These are phyloP conservation scores for Phylloscopus trochiloides DNA, from an alignment of 2,113 vertebrate genomes.

Conservation along the genomic window DNA sequence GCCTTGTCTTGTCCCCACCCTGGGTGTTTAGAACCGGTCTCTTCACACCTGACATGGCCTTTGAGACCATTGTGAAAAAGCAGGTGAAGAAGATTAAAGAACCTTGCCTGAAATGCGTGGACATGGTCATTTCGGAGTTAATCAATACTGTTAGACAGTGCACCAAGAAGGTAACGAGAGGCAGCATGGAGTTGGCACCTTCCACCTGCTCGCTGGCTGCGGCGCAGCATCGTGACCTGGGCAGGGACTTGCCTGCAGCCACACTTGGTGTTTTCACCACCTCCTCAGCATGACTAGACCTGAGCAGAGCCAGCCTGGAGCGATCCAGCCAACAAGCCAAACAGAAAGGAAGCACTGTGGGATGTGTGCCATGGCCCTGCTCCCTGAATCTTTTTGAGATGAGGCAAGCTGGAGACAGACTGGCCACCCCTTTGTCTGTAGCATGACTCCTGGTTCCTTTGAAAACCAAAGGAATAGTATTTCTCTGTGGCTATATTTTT, in stretches of 20 bases:
- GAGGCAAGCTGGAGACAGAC: not conserved
- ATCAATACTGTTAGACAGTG: slow-evolving; percentile 99
- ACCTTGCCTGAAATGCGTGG: slow-evolving; percentile 99
- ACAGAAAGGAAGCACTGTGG: not conserved
- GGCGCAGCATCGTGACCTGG: slow-evolving; percentile 48
- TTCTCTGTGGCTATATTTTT: not conserved
- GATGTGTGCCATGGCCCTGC: not conserved
- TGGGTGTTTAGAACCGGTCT: slow-evolving; percentile 95
- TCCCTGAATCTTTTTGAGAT: not conserved
- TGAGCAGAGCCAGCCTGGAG: slow-evolving; percentile 47
- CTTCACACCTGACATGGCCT: slow-evolving; percentile 99
- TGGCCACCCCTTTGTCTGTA: not conserved
- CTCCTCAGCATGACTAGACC: slow-evolving; percentile 78
- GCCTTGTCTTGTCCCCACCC: slow-evolving; percentile 63
- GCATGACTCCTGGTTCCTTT: not conserved
- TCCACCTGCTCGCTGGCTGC: slow-evolving; percentile 54
- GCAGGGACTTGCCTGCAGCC: slow-evolving; percentile 66
- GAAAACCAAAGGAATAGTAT: not conserved
- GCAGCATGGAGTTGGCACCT: slow-evolving; percentile 60
- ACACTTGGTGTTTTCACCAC: slow-evolving; percentile 61
- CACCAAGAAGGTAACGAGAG: slow-evolving; percentile 91
- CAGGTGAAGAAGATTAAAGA: slow-evolving; percentile 99
- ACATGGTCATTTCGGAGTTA: slow-evolving; percentile 99
- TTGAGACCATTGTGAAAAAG: slow-evolving; percentile 99
- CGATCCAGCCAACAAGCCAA: slow-evolving; percentile 36